A percentile compares a stretch with the other conserved stretches of the same genome.
phyloP scores from a whole-genome alignment of 2,797 vertebrate species.

The Poliocrania exsul region DNA sequence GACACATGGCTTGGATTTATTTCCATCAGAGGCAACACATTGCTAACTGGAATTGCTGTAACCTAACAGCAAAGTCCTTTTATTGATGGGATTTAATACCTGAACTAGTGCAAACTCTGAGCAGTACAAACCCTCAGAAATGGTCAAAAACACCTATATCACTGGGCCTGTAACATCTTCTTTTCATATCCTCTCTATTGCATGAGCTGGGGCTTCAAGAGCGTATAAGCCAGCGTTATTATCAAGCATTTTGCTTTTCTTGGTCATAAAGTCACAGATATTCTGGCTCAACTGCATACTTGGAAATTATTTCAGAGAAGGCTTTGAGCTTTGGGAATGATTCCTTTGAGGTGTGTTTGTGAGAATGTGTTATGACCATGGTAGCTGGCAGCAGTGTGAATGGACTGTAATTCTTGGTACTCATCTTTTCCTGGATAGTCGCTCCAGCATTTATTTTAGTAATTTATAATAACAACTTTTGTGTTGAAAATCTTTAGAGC shows the following conservation, averaged over 20 bases:
- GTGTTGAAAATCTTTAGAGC: background rate
- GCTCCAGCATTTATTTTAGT: background rate
- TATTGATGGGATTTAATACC: background rate
- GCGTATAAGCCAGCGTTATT: background rate
- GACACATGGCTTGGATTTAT: background rate
- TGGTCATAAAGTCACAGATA: background rate
- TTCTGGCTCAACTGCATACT: background rate
- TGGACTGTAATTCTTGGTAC: background rate
- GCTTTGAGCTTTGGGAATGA: background rate
- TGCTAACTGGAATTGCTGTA: background rate
- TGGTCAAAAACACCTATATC: background rate
- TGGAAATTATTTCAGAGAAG: background rate
- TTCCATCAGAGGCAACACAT: background rate
- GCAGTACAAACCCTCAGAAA: background rate
- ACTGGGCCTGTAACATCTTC: background rate
- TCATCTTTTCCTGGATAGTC: background rate
- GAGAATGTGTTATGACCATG: background rate
- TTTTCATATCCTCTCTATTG: background rate
- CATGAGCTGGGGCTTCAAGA: background rate
- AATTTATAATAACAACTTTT: background rate
- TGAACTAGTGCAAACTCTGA: background rate
- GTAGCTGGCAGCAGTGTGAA: fast-evolving
- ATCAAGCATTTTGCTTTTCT: background rate
- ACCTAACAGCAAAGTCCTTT: background rate
- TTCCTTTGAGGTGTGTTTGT: background rate